These are phyloP conservation scores for Mylabris phalerata DNA, from an alignment of 1,140 invertebrate species.

Conservation along the genomic window DNA sequence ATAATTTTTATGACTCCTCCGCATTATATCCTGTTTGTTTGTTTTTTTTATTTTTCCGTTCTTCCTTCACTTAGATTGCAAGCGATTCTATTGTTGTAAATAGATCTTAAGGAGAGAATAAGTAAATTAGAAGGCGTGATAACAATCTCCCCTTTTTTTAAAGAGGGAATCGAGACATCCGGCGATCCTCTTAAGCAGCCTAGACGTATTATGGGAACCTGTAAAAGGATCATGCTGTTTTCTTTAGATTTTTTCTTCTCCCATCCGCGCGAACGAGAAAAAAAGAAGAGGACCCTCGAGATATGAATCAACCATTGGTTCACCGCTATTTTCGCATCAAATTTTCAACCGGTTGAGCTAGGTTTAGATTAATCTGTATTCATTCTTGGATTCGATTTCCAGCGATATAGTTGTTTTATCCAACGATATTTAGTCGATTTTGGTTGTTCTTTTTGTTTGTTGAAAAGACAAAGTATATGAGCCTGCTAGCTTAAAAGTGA, in stretches of 20 bases:
- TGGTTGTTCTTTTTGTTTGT: background rate
- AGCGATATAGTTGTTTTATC: conserved; percentile 1
- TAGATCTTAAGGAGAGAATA: conserved; percentile 59
- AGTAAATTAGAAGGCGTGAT: conserved; percentile 62
- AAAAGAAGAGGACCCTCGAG: conserved; percentile 33
- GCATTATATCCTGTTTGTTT: no score
- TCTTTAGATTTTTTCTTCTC: conserved; percentile 30
- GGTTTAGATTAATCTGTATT: conserved; percentile 37
- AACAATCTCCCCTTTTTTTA: conserved; percentile 54
- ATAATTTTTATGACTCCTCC: no score
- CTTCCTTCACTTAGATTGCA: conserved; percentile 29
- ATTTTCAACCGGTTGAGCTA: conserved; percentile 33
- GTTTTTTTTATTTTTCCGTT: no score
- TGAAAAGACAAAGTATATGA: background rate
- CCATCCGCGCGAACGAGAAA: background rate
- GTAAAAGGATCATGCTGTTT: conserved; percentile 37
- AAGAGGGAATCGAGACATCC: conserved; percentile 30
- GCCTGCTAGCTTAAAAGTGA: no score
- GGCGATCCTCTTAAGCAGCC: conserved; percentile 36
- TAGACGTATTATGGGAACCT: conserved; percentile 34
- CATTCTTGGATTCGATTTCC: conserved; percentile 25
- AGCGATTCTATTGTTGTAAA: conserved; percentile 45
- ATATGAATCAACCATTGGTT: conserved; percentile 34
- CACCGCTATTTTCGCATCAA: conserved; percentile 21
- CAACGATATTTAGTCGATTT: background rate